Evolutionary conservation across 1,140 invertebrate species (phyloP), one percentile per base, ranked within the genome.

Genomic region (Drosophila paulistorum): DNA sequence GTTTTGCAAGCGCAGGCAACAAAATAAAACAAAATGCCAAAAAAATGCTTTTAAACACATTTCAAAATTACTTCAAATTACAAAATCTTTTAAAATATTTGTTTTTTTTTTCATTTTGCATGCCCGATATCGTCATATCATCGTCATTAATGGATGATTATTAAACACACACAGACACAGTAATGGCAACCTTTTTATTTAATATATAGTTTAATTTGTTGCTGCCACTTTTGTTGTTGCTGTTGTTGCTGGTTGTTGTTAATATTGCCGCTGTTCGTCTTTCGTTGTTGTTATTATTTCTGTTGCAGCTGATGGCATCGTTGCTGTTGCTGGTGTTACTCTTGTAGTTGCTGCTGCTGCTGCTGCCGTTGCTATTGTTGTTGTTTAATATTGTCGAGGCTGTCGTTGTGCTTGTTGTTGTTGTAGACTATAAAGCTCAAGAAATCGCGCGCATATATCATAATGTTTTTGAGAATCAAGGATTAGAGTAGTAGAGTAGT

Each of bases 101-200:
- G 10, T 11, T 37, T 37, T 37, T 23, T 7, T 23, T 51, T 23
- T 51, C 45, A 11, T 51, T 23, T 51, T n/a, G 45, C 45, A 51
- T 51, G 45, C 45, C 45, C 45, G 7, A 3, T 48, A 14, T 51
- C 10, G 30, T 51, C 45, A 9, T 30, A 30, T 68, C 7, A 70
- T 67, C 70, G 55, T 86, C 62, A 65, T 61, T 68, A 30, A 6
- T 30, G 6, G 30, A 30, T 30, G 30, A 78, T 76, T 79, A 62
- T 71, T 74, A 41, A 65, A 57, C 83, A 86, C 87, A 84, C 83
- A 83, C 77, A 86, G 83, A 71, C 79, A 83, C 71, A 55, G 6
- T 79, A 83, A 69, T 79, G 79, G 83, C 84, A 87, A 89, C 84
- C 84, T 89, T 89, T 89, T 89, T 89, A 69, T 69, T 83, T 73